Percentiles rank a stretch among this genome's conserved stretches.
phyloP scores from a whole-genome alignment of 2,113 vertebrate species.

The Percopsis transmontana region DNA sequence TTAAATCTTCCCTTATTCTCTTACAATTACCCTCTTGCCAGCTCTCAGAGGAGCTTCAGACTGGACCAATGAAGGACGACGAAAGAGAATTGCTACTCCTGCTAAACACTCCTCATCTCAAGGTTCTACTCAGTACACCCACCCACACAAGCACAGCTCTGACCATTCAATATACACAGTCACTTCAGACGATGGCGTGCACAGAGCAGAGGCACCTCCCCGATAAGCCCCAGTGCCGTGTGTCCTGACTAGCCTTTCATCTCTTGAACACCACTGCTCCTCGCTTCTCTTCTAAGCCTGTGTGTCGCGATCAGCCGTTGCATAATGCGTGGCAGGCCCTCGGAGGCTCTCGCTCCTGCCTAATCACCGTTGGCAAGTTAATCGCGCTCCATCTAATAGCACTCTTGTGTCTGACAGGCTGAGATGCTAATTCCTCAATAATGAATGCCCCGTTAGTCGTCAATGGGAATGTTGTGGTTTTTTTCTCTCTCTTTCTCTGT shows the following conservation, averaged over 20 bases:
- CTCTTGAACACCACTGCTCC: slow-evolving; percentile 18
- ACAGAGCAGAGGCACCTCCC: too few relatives aligned
- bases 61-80: slow-evolving; percentile 79
- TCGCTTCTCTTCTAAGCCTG: slow-evolving; percentile 5
- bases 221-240: not conserved
- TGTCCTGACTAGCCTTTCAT: slow-evolving; percentile 1
- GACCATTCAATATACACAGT: too few relatives aligned
- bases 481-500: not conserved
- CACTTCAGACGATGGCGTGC: not conserved
- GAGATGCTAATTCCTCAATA: not conserved
- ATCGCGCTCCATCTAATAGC: slow-evolving; percentile 22
- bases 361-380: slow-evolving; percentile 35
- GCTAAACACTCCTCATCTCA: slow-evolving; percentile 89
- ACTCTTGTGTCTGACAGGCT: not conserved
- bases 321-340: not conserved
- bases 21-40: slow-evolving; percentile 55
- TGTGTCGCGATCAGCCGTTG: slow-evolving; percentile 27
- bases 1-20: not conserved
- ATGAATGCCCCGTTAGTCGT: not conserved
- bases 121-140: slow-evolving; percentile 71
- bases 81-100: slow-evolving; percentile 88
- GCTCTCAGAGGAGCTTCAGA: slow-evolving; percentile 92
- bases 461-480: not conserved
- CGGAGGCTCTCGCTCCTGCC: not conserved
- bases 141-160: not conserved